Evolutionary conservation across 1,140 invertebrate species (phyloP), one percentile per base, ranked within the genome.

Genomic region (Diabrotica virgifera): DNA sequence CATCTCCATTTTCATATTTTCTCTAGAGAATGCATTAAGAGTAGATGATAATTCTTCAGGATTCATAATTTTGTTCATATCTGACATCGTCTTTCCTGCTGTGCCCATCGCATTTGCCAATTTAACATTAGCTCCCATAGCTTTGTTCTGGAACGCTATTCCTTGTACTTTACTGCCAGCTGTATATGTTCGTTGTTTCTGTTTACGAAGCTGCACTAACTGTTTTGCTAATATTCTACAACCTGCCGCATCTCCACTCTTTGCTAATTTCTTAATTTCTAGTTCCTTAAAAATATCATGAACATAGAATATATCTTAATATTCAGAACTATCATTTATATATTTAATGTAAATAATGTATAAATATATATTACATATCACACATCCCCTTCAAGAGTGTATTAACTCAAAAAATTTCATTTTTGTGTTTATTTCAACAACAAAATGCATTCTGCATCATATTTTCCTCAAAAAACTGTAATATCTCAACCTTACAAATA

Each of bases 1-100:
- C 93, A 97, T 96, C 69, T 91, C 92, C 90, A 97, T 93, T 78
- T 92, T 93, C 74, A 88, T 88, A 74, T 88, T 88, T 58, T 92
- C 91, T 76, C 87, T 87, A 74, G 87, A 85, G 81, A 97, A 97
- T 10, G 91, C 88, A 71, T 89, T 85, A 83, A 95, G 87, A 56
- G 89, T 90, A 69, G 89, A 88, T 5, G 88, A 87, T 14, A 95
- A 86, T 76, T 93, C 86, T 76, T 91, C 87, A 38, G 94, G 91
- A 67, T 94, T 92, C 87, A 96, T 89, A 5, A 93, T 80, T 75
- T 89, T 91, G 75, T 97, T 96, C 85, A 96, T 94, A 67, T 85
- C 83, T 10, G 85, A 86, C 93, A 97, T 95, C 1, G 93, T 91
- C 80, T 92, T 91, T 5, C 92, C 86, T 6, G 94, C 93, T 2